Evolutionary conservation across 2,113 vertebrate genomes (phyloP).

Genomic region (Indicator maculatus): DNA sequence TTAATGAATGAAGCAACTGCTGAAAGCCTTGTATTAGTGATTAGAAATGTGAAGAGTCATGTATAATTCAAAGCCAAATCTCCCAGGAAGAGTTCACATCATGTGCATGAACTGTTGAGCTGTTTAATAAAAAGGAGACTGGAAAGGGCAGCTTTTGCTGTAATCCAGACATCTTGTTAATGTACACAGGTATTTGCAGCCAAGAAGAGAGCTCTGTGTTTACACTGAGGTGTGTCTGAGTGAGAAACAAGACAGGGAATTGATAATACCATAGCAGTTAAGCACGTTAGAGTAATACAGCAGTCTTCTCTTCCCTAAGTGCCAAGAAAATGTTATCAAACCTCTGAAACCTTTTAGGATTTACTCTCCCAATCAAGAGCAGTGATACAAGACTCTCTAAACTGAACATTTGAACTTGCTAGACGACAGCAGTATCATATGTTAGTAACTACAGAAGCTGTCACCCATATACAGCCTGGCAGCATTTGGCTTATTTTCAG

Average conservation of each 20-base stretch:
- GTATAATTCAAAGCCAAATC: slow-evolving; percentile 31
- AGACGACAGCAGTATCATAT: not conserved
- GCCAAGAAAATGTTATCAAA: not conserved
- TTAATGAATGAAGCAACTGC: not conserved
- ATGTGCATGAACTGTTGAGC: not conserved
- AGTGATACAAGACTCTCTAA: not conserved
- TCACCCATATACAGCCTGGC: not conserved
- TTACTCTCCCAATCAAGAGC: not conserved
- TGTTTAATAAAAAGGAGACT: not conserved
- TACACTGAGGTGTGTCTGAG: not conserved
- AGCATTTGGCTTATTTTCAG: not conserved
- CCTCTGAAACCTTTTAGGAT: not conserved
- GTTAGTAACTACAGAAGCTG: not conserved
- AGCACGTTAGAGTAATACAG: not conserved
- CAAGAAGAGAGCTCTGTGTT: not conserved
- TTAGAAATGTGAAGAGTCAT: not conserved
- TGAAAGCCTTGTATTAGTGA: not conserved
- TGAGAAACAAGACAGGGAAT: not conserved
- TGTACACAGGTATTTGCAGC: not conserved
- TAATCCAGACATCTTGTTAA: not conserved
- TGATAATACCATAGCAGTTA: not conserved
- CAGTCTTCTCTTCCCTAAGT: not conserved
- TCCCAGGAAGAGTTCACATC: not conserved
- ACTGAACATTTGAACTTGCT: not conserved
- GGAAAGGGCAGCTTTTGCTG: not conserved